Evolutionary conservation across 2,888 invertebrate genomes (phyloP).

Genomic region (Julus scanicus): DNA sequence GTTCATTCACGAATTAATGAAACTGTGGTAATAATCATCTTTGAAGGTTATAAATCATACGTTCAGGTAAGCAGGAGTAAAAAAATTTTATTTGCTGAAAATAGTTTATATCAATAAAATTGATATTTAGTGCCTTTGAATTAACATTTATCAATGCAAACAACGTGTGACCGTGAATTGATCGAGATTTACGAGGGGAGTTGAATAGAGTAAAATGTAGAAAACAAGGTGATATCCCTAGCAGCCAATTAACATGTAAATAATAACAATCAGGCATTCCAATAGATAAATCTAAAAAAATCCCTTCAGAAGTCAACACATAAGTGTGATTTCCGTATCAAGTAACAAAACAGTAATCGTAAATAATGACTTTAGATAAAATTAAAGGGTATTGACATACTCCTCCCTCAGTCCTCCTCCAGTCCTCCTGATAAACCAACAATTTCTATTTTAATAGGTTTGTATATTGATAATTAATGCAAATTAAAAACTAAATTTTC

Average conservation of each 20-base stretch:
- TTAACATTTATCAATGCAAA: neutral
- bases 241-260: constrained; percentile 36
- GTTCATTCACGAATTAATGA: neutral
- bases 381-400: constrained; percentile 45
- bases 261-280: constrained; percentile 30
- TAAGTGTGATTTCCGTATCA: constrained; percentile 43
- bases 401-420: constrained; percentile 1
- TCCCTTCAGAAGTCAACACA: constrained; percentile 10
- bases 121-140: neutral
- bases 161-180: constrained; percentile 45
- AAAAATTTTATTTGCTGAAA: neutral
- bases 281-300: constrained; percentile 36
- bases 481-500: neutral
- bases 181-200: constrained; percentile 35
- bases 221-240: constrained; percentile 28
- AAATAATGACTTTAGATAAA: constrained; percentile 29
- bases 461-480: neutral
- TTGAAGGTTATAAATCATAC: neutral
- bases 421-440: constrained; percentile 8
- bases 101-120: neutral
- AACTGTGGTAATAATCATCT: neutral
- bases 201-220: neutral
- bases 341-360: constrained; percentile 36
- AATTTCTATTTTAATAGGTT: constrained; percentile 17
- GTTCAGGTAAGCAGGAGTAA: neutral